Base-by-base conservation (phyloP, 1,140 invertebrate species). In the Cydia pomonella region DNA sequence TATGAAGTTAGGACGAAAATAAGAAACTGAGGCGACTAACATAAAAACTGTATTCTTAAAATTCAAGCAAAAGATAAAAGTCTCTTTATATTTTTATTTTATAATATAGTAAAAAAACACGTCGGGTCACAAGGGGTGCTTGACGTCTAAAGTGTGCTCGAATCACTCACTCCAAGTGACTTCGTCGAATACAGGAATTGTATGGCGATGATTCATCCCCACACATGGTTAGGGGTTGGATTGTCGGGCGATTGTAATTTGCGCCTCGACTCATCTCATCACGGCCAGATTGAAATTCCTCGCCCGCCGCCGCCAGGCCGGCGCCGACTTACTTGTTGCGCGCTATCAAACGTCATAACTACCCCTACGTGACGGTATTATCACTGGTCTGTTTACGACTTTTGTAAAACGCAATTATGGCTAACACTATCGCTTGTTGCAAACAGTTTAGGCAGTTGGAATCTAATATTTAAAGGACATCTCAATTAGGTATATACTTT, bases 221-320 rank as follows among this genome's bases (percentile, higher is more conserved):
- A 64, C 62, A 29, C 64, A 33, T 69, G 64, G 64, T 69, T 69
- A 69, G 27, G 64, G 64, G 64, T 69, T 69, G 64, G 78, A 74
- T 73, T 78, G 79, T 79, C 78, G 77, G 79, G 64, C 63, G 80
- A 82, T 76, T 86, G 87, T 89, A 89, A 89, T 89, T 89, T 87
- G 84, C 89, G 87, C 86, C 83, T 89, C 82, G 80, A 83, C 86
- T 77, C 84, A 80, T 80, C 79, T 85, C 89, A 89, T 90, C 89
- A 88, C 78, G 80, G 76, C 82, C 85, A 89, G 86, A 90, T 91
- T 91, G 86, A 87, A 89, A 91, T 91, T 90, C 87, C 85, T 84
- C 80, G 82, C 80, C 78, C 81, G 78, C 83, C 79, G 88, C 75
- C 87, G 87, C 77, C 88, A 79, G 82, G 74, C 81, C 80, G 90